A percentile compares a stretch with the other conserved stretches of the same genome.
These are phyloP conservation scores for Cynopterus sphinx DNA, from an alignment of 2,797 vertebrate genomes.

Conservation along the genomic window DNA sequence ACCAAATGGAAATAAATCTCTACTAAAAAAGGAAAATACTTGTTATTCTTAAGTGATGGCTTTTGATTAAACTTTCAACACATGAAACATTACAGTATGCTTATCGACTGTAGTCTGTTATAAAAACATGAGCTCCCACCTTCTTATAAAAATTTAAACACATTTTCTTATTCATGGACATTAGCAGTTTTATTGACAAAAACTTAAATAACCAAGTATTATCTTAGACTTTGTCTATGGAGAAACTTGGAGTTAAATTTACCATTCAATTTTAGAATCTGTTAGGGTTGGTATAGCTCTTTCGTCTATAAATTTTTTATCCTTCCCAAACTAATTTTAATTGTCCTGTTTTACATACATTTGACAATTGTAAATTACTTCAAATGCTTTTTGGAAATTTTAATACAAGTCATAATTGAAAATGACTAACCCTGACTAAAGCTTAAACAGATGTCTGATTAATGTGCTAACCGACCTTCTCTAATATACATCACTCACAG, in stretches of 20 bases:
- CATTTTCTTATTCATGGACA: conserved; percentile 24
- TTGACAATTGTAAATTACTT: conserved; percentile 47
- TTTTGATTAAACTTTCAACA: conserved; percentile 27
- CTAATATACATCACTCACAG: not conserved
- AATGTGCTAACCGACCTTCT: conserved; percentile 34
- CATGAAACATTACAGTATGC: not conserved
- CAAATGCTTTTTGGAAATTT: conserved; percentile 56
- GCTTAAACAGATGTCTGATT: conserved; percentile 46
- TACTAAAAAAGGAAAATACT: not conserved
- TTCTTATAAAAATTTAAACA: conserved; percentile 25
- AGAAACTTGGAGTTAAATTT: conserved; percentile 36
- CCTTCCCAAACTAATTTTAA: conserved; percentile 21
- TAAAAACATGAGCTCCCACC: not conserved
- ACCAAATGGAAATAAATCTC: conserved; percentile 27
- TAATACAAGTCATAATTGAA: conserved; percentile 54
- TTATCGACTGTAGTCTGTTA: not conserved
- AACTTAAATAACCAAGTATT: not conserved
- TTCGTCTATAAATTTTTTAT: not conserved
- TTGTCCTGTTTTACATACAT: conserved; percentile 39
- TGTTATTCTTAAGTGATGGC: not conserved
- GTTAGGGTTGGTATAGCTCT: not conserved
- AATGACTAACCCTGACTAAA: conserved; percentile 58
- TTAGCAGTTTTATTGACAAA: conserved; percentile 33
- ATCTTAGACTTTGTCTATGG: not conserved
- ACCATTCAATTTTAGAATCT: conserved; percentile 28